Evolutionary conservation across 2,888 invertebrate species (phyloP), one percentile per base, ranked within the genome.

Genomic region (Ophion ellenae): DNA sequence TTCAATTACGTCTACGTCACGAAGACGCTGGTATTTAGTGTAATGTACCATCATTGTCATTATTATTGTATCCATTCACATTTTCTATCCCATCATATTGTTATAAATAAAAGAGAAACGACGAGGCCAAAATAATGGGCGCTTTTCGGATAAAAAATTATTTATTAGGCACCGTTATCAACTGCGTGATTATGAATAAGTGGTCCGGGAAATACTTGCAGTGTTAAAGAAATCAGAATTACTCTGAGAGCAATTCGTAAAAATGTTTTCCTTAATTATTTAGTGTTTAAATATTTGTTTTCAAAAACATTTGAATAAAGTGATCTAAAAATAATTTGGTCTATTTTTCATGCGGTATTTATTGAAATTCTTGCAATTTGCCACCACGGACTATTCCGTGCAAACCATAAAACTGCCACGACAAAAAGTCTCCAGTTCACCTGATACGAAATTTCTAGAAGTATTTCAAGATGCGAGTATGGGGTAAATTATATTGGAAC

Each of bases 1-100:
- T 40, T 40, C 9, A 75, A 74, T 59, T 53, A 78, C 32, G 67
- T 59, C 20, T 63, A 36, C 45, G 32, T 66, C 73, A 73, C 57
- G 24, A 66, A 64, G 32, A 70, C 47, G 40, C 53, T 11, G 32
- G 47, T 61, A 59, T 73, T 24, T 57, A 24, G 11, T 36, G 45
- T 32, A 47, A 63, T 47, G 32, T 71, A 64, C 61, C 32, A 64
- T 79, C 71, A 64, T 79, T 73, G 40, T 73, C 47, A 73, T 77
- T 77, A 83, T 78, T 78, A 73, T 84, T 40, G 53, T 28, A 69
- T 81, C 32, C 40, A 74, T 69, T 71, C n/a, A 63, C 36, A 45
- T 45, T 14, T 63, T 75, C n/a, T 63, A 75, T 45, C 24, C 61
- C 36, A 59, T 59, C 28, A 28, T 59, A 76, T 61, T 74, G 6